A percentile compares a stretch with the other conserved stretches of the same genome.
phyloP scores from a whole-genome alignment of 2,797 vertebrate species.

The Sus cebifrons region DNA sequence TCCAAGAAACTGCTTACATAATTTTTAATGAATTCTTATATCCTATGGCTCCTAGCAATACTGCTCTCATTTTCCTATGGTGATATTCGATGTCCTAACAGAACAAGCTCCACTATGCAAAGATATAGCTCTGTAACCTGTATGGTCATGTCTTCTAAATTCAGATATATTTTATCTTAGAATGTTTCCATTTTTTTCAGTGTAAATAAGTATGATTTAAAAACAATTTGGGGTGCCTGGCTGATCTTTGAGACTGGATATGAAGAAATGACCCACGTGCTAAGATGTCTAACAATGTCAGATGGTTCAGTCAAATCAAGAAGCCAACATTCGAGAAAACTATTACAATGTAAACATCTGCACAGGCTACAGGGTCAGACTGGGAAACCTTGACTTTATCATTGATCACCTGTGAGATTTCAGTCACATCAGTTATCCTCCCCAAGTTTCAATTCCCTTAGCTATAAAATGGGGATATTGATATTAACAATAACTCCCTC shows the following conservation, averaged over 20 bases:
- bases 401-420: not conserved
- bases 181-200: not conserved
- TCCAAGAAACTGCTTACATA: not conserved
- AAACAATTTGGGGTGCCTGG: not conserved
- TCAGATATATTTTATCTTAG: slow-evolving; percentile 2
- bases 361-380: not conserved
- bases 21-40: slow-evolving; percentile 3
- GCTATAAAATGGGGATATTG: not conserved
- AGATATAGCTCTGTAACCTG: not conserved
- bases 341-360: not conserved
- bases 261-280: not conserved
- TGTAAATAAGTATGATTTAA: not conserved
- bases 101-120: not conserved
- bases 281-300: not conserved
- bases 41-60: not conserved
- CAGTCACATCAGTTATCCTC: not conserved
- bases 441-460: not conserved
- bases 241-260: not conserved
- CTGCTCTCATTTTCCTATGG: not conserved
- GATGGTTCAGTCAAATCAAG: not conserved
- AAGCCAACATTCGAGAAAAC: not conserved
- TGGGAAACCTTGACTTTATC: not conserved
- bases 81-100: not conserved
- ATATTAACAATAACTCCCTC: not conserved
- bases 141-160: not conserved